Conservation (phyloP, 2,797 vertebrate genomes). For the Melanotaenia nigrans region DNA sequence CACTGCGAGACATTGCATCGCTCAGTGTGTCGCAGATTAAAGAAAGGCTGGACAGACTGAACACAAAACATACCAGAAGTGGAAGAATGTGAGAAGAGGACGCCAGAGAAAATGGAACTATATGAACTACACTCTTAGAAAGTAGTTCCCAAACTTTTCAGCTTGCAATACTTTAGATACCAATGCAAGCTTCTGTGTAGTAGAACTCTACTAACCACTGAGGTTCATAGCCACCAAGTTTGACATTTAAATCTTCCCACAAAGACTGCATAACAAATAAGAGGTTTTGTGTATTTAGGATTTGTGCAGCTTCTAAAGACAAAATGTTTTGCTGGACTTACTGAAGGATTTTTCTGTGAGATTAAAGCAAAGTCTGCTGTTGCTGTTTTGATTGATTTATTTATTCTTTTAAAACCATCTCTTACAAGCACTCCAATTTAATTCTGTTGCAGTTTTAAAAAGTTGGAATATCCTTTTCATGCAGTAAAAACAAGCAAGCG, state of each 20-base stretch:
- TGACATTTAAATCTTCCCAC: conserved; percentile 2
- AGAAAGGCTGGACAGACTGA: conserved; percentile 33
- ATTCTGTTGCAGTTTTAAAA: background rate
- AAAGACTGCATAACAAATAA: conserved; percentile 5
- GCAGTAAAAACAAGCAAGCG: background rate
- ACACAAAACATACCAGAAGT: conserved; percentile 35
- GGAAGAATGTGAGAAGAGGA: background rate
- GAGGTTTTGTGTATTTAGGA: conserved; percentile 3
- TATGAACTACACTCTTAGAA: background rate
- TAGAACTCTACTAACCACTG: background rate
- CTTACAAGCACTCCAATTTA: background rate
- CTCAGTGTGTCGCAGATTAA: conserved; percentile 70
- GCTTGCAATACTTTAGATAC: background rate
- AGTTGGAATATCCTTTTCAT: background rate
- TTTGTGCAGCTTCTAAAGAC: background rate
- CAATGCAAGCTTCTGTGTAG: background rate
- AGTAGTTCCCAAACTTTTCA: background rate
- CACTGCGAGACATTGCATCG: conserved; percentile 45
- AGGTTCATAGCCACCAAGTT: background rate
- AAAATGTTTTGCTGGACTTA: background rate
- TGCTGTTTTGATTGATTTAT: background rate
- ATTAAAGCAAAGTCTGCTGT: background rate
- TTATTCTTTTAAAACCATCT: background rate
- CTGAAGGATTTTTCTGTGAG: background rate
- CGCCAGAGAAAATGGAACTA: background rate